These are phyloP conservation scores for Triplophysa siluroides DNA, from an alignment of 2,113 vertebrate genomes.

Conservation along the genomic window DNA sequence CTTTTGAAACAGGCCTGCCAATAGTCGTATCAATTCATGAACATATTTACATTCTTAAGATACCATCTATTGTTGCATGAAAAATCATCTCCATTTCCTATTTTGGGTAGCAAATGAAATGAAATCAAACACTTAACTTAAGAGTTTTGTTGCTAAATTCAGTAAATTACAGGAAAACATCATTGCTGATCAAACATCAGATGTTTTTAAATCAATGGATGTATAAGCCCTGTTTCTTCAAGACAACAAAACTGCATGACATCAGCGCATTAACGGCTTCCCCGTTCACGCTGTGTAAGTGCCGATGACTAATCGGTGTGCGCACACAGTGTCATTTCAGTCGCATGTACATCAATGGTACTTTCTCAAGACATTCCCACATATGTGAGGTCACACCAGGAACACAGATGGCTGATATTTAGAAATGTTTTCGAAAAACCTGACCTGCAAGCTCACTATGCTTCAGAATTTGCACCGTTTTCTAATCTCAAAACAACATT, in stretches of 20 bases:
- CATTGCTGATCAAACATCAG: neutral
- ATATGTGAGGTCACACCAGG: constrained; percentile 45
- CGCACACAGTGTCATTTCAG: constrained; percentile 44
- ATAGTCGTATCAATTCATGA: neutral
- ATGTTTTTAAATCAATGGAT: neutral
- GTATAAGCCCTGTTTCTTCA: constrained; percentile 5
- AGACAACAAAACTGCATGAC: constrained; percentile 32
- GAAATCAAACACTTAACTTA: neutral
- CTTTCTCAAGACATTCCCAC: constrained; percentile 52
- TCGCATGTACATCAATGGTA: constrained; percentile 33
- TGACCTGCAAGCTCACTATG: neutral
- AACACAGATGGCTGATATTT: constrained; percentile 52
- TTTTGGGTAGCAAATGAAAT: neutral
- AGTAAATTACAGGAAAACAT: neutral
- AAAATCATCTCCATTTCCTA: neutral
- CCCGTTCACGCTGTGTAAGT: constrained; percentile 13
- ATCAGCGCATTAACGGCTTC: constrained; percentile 41
- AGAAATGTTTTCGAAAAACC: constrained; percentile 35
- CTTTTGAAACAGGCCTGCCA: neutral
- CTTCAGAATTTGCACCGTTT: neutral
- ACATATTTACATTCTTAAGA: neutral
- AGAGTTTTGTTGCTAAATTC: neutral
- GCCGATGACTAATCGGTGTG: constrained; percentile 39
- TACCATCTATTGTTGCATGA: neutral
- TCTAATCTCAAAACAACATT: neutral